phyloP scores from a whole-genome alignment of 2,113 vertebrate genomes.

The Fukomys damarensis region DNA sequence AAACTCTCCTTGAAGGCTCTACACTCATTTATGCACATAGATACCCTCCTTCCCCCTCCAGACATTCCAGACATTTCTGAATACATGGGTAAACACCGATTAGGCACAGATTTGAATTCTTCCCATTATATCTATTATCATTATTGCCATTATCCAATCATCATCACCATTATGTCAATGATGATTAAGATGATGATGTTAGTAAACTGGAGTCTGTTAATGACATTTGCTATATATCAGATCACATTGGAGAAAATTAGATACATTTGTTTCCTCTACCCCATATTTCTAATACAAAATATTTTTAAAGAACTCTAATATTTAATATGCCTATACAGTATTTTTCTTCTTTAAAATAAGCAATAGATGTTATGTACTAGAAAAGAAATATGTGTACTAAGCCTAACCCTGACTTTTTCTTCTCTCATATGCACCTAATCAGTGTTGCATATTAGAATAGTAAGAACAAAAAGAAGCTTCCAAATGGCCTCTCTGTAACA shows the following conservation, averaged over 20 bases:
- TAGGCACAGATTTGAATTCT: conserved; percentile 14
- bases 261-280: background rate
- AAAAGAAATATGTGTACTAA: background rate
- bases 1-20: background rate
- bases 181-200: background rate
- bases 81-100: background rate
- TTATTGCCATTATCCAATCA: conserved; percentile 71
- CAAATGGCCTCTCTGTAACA: background rate
- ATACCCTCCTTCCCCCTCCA: background rate
- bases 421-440: background rate
- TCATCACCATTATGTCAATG: conserved; percentile 22
- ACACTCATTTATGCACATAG: background rate
- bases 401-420: background rate
- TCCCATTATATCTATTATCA: conserved; percentile 44
- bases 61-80: conserved; percentile 57
- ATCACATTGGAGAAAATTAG: conserved; percentile 30
- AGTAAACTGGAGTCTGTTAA: conserved; percentile 55
- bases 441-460: background rate
- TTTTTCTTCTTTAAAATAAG: conserved; percentile 55
- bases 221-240: background rate
- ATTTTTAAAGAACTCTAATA: conserved; percentile 20
- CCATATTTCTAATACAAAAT: conserved; percentile 29
- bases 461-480: background rate
- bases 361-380: background rate
- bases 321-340: conserved; percentile 27